Evolutionary conservation across 2,797 vertebrate species (phyloP), one percentile per base, ranked within the genome.

Genomic region (Philypnodon macrostomus): DNA sequence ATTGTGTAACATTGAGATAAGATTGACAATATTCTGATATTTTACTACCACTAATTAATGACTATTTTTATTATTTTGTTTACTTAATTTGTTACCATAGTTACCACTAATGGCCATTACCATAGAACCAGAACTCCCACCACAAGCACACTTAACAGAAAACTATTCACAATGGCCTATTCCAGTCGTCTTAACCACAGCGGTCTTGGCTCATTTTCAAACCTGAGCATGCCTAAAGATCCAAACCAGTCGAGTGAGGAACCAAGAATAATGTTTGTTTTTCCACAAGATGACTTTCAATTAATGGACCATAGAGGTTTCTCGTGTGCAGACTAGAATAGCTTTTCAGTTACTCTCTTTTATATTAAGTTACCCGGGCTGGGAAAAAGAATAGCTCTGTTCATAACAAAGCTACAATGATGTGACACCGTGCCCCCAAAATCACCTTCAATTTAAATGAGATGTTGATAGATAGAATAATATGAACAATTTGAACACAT

Each of bases 201-300:
- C 38, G 51, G 67, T 67, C 68, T 57, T 19, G 61, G 56, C 67
- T 67, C 30, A 32, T 35, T 51, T 79, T 75, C 75, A 73, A 50
- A 60, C 50, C 33, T 35, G 47, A 50, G 31, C 18, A 17, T 40
- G 53, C 65, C 72, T 50, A 77, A 67, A 65, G 60, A 70, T 60
- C 57, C 63, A 49, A 57, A 76, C 38, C 65, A 75, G 69, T 62
- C 73, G 58, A 75, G 51, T 14, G 29, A 61, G 74, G 63, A 73
- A 83, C 79, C 83, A 87, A 88, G 64, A 79, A 71, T 63, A 90
- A 90, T 86, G 87, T 90, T 88, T 85, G 61, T 72, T 69, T 87
- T 89, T 88, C 84, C 83, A 82, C 68, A 80, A 80, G 67, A 84
- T 77, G 73, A 56, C 68, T 70, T 68, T 81, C 63, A 72, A 70